Evolutionary conservation across 2,888 invertebrate species (phyloP).

Genomic region (Synanthedon vespiformis): DNA sequence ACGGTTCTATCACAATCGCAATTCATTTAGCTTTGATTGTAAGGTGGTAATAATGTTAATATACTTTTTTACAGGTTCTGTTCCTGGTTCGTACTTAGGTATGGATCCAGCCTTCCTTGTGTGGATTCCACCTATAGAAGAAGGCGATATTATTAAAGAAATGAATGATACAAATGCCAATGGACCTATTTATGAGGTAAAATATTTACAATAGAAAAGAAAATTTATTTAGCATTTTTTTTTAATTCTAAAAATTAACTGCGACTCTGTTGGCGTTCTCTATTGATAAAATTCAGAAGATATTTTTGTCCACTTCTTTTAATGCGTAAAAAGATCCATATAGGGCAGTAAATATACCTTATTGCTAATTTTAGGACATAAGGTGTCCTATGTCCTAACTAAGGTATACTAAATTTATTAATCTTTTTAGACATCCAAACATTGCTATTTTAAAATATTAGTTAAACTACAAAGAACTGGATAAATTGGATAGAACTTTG

Average conservation of each 20-base stretch:
- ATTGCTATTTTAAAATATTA: neutral
- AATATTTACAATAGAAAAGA: neutral
- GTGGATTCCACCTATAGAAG: conserved; percentile 87
- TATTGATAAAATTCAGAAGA: no score
- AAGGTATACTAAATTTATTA: no score
- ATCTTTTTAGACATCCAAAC: neutral
- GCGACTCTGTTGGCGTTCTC: no score
- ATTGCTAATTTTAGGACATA: no score
- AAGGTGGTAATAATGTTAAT: neutral
- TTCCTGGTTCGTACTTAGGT: conserved; percentile 87
- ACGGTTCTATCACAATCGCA: conserved; percentile 10
- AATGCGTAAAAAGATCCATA: no score
- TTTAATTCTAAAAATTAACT: neutral
- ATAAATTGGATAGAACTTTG: neutral
- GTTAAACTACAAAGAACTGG: neutral
- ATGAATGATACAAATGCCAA: conserved; percentile 58
- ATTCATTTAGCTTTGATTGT: no score
- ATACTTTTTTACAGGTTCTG: conserved; percentile 68
- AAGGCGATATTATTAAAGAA: conserved; percentile 75
- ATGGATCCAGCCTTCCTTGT: conserved; percentile 91
- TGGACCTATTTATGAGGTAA: conserved; percentile 50
- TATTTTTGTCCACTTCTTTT: no score
- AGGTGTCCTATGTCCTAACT: no score
- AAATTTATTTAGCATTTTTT: neutral
- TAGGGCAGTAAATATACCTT: no score